Conservation (phyloP, 1,140 invertebrate species). For the Venturia canescens region DNA sequence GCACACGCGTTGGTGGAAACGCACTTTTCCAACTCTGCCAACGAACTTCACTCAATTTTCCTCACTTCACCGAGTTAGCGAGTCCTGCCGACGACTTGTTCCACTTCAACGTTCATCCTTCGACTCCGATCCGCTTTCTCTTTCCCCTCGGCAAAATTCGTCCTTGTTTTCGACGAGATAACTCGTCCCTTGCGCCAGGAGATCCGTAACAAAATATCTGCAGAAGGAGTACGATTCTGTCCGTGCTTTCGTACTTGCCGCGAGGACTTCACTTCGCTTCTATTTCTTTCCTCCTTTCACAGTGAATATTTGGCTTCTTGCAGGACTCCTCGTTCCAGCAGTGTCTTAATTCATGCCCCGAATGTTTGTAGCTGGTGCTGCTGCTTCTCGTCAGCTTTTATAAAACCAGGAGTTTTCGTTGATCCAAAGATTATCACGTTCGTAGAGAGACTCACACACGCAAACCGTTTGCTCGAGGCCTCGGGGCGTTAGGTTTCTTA, state of each 20-base stretch:
- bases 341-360: not conserved
- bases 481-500: slow-evolving; percentile 23
- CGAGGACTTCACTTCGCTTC: not conserved
- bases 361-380: no score
- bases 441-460: not conserved
- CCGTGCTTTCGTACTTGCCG: not conserved
- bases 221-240: not conserved
- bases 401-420: not conserved
- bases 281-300: not conserved
- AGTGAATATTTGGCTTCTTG: not conserved
- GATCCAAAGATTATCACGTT: not conserved
- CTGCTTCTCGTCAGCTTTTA: no score
- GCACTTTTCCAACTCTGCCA: not conserved
- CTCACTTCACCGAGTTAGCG: not conserved
- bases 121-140: no score
- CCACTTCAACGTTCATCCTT: no score
- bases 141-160: not conserved
- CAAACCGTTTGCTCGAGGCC: not conserved
- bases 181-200: no score
- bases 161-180: not conserved
- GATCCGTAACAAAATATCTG: not conserved
- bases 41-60: not conserved
- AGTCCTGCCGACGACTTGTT: no score
- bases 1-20: not conserved
- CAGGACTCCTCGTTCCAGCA: not conserved